These are phyloP conservation scores for Aphelocoma coerulescens DNA, from an alignment of 2,113 vertebrate genomes.

Conservation along the genomic window DNA sequence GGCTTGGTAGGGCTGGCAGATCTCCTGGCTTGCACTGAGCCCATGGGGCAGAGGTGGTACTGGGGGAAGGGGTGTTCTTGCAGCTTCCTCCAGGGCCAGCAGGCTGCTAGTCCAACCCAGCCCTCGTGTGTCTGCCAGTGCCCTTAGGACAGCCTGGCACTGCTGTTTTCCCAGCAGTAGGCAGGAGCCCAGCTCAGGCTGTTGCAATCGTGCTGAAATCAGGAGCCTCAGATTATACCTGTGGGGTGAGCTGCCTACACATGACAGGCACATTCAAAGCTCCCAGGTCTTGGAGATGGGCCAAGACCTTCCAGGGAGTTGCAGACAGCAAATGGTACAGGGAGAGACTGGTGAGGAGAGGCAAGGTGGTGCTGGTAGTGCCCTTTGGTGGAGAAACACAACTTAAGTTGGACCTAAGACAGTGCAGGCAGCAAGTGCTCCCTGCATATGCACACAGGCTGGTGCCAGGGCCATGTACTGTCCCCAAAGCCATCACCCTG, in stretches of 20 bases:
- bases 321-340: neutral
- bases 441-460: rapidly evolving
- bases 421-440: neutral
- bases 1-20: neutral
- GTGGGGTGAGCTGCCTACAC: neutral
- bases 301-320: neutral
- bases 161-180: neutral
- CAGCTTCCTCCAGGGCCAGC: neutral
- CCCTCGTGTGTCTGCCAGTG: neutral
- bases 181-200: neutral
- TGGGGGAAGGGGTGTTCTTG: neutral
- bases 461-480: rapidly evolving
- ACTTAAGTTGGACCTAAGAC: neutral
- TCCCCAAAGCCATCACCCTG: neutral
- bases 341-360: neutral
- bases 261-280: neutral
- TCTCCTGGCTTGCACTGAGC: rapidly evolving
- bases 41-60: neutral
- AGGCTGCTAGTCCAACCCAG: neutral
- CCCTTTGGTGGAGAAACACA: neutral
- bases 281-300: neutral
- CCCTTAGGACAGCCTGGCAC: neutral
- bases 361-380: neutral
- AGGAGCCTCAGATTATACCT: neutral
- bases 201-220: neutral